Evolutionary conservation across 2,888 invertebrate genomes (phyloP), one percentile per base, ranked within the genome.

Genomic region (Metellina segmentata): DNA sequence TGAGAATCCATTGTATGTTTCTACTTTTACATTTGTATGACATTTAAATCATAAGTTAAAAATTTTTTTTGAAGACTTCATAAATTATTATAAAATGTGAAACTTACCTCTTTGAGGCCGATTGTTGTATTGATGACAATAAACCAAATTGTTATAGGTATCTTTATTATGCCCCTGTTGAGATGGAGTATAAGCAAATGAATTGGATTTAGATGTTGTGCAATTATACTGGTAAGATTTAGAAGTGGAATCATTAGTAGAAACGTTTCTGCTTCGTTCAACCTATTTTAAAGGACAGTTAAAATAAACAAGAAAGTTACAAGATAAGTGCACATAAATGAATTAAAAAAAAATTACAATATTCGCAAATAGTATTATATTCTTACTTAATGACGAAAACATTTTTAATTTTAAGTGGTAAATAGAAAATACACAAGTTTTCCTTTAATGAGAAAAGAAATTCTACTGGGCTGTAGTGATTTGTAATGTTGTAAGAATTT

Each of bases 121-220:
- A 78, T 19, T 91, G 52, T n/a, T 83, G 51, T 75, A 87, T 19
- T 86, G 91, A 79, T 81, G 77, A 19, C 53, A 83, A 75, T 82
- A 87, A 19, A 72, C n/a, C 52, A 72, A 8, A 91, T 61, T 87
- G 34, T 83, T 87, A 49, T 82, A 61, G 16, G 77, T 13, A 20
- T 91, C 82, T 61, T 81, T 87, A 34, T 51, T 81, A 20, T 81
- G 74, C 61, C 87, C 77, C 87, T 91, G 87, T 74, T 87, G 91
- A 48, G 81, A 51, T 9, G 79, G 20, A 77, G 69, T 49, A 90
- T 81, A 90, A 77, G 53, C 20, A 83, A 83, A 91, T 34, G 81
- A 48, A 53, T 86, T 77, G 48, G 34, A 20, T 72, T 91, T 91
- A 34, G 75, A 19, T 7, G 79, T 7, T 49, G 19, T 19, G 72